Base-by-base conservation (phyloP, 1,140 invertebrate species). In the Eufriesea mexicana region DNA sequence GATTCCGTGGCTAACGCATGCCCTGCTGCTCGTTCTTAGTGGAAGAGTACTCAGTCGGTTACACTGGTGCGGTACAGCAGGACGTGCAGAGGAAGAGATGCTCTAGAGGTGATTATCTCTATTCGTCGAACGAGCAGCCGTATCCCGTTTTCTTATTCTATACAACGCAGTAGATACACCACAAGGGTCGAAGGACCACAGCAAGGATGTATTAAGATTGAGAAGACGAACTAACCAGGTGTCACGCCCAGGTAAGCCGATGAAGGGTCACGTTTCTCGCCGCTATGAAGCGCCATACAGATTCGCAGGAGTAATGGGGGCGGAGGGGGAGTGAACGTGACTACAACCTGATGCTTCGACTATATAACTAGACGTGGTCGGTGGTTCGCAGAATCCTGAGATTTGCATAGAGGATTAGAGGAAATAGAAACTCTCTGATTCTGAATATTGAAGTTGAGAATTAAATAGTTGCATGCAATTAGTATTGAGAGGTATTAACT, bases 1-100 rank as follows among this genome's bases (percentile, higher is more conserved):
- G 86, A 88, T 89, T 87, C 80, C 54, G 79, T 67, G 75, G 79
- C 61, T 84, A 84, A 83, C 87, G 84, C 84, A 88, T 85, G 87
- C 84, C 76, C 84, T 88, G 77, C 85, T 71, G 35, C 28, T 47
- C 72, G 45, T 72, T 85, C 70, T 35, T 35, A 64, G 51, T 71
- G 62, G 79, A 71, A 71, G 61, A 54, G 10, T 64, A 72, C 57
- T 87, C 83, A 87, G 86, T 87, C 86, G 54, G 73, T 87, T 78
- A 64, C 74, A 84, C 72, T 71, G 77, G 64, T 88, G 86, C 78
- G 74, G 62, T 45, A 79, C n/a, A 77, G 74, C 81, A 59, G 76
- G 71, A 49, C 51, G 61, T 51, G 47, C 16, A 62, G 45, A 23
- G 7, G 8, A 28, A 61, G 71, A 71, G 10, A 86, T 87, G 85